These are phyloP conservation scores for Cryptomyrus ogoouensis DNA, from an alignment of 2,113 vertebrate species.

Conservation along the genomic window DNA sequence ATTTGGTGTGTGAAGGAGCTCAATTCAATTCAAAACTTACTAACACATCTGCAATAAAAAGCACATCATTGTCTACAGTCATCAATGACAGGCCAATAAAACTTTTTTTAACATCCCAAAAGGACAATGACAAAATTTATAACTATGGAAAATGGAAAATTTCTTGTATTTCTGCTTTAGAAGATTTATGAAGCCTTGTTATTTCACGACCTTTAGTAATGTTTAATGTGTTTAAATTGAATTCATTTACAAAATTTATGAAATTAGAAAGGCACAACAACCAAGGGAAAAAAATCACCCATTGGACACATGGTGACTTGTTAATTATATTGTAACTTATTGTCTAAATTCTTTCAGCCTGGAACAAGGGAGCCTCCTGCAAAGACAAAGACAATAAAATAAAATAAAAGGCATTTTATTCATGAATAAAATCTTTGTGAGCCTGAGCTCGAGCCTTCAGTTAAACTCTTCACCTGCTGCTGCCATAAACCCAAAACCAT, in stretches of 20 bases:
- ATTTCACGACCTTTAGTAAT: background rate
- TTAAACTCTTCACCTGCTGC: background rate
- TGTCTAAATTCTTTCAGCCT: background rate
- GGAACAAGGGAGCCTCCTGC: background rate
- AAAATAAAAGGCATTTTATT: background rate
- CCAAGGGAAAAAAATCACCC: background rate
- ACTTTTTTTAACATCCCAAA: background rate
- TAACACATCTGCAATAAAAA: background rate
- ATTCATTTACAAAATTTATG: background rate
- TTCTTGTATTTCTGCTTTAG: background rate
- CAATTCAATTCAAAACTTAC: background rate
- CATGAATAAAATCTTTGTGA: background rate
- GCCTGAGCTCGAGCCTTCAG: background rate
- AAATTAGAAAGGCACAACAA: background rate
- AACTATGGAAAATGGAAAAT: background rate
- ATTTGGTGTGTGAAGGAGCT: background rate
- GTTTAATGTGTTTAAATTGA: background rate
- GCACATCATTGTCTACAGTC: background rate
- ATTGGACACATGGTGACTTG: background rate
- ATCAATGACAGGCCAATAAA: background rate
- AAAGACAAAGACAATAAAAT: background rate
- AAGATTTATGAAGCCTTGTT: background rate
- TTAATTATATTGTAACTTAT: background rate
- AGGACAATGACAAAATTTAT: background rate
- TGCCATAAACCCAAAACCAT: background rate